phyloP scores from a whole-genome alignment of 2,888 invertebrate genomes.

The Alsophila aescularia region DNA sequence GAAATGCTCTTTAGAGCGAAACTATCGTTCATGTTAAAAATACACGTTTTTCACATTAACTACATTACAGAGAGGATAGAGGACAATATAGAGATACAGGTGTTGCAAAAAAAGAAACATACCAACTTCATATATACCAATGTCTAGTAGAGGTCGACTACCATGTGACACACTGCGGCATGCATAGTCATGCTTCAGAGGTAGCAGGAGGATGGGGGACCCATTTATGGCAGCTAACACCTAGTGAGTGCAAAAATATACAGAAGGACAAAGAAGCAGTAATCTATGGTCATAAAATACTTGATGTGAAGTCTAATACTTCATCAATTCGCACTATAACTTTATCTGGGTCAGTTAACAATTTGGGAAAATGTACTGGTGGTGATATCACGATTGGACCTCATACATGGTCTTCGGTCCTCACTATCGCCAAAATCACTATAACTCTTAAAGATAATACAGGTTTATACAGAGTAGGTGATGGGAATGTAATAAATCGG shows the following conservation, averaged over 20 bases:
- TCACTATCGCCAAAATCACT: background rate
- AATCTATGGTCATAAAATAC: background rate
- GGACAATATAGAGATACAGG: slow-evolving; percentile 7
- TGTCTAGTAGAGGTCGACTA: slow-evolving; percentile 3
- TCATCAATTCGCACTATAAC: background rate
- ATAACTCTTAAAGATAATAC: background rate
- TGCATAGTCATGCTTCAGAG: slow-evolving; percentile 4
- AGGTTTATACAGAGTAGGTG: background rate
- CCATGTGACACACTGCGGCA: slow-evolving; percentile 6
- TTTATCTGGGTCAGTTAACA: background rate
- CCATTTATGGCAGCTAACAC: slow-evolving; percentile 1
- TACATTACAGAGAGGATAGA: slow-evolving; percentile 4
- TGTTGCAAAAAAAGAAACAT: slow-evolving; percentile 7
- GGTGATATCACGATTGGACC: background rate
- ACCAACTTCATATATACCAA: background rate
- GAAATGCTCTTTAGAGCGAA: too few species aligned
- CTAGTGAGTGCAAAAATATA: slow-evolving; percentile 2
- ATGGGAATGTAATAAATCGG: background rate
- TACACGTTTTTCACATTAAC: too few species aligned
- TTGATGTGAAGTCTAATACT: background rate
- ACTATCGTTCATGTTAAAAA: too few species aligned
- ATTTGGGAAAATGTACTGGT: background rate
- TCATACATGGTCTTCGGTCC: background rate
- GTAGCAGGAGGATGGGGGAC: background rate
- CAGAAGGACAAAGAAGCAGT: slow-evolving; percentile 3